Evolutionary conservation across 2,888 invertebrate species (phyloP).

Genomic region (Chrysolina americana): DNA sequence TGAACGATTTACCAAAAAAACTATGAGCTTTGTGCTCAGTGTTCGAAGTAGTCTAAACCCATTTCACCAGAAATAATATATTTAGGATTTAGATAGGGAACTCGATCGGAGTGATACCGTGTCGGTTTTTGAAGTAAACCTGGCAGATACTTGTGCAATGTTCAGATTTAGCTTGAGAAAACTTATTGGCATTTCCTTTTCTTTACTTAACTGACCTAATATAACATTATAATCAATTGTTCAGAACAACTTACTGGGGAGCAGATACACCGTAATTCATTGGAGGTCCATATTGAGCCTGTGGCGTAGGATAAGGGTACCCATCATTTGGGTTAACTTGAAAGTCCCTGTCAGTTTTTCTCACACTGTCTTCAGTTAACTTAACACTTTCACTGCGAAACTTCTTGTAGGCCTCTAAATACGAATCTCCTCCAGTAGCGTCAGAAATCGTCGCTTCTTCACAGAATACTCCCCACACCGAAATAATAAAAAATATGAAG

Average conservation of each 20-base stretch:
- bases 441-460: constrained; percentile 1
- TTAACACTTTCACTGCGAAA: constrained; percentile 26
- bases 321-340: constrained; percentile 21
- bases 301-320: constrained; percentile 7
- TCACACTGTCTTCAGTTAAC: not conserved
- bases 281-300: constrained; percentile 21
- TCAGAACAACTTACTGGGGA: constrained; percentile 19
- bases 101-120: too few relatives aligned
- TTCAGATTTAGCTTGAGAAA: too few relatives aligned
- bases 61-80: too few relatives aligned
- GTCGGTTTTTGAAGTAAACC: too few relatives aligned
- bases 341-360: constrained; percentile 14
- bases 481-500: not conserved
- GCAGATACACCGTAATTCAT: constrained; percentile 14
- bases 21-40: too few relatives aligned
- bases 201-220: too few relatives aligned
- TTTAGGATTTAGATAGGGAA: too few relatives aligned
- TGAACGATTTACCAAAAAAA: too few relatives aligned
- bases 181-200: too few relatives aligned
- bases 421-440: constrained; percentile 16
- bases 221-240: too few relatives aligned
- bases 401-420: constrained; percentile 23
- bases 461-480: constrained; percentile 4
- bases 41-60: too few relatives aligned
- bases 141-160: too few relatives aligned